phyloP scores from a whole-genome alignment of 2,888 invertebrate genomes.

The Andrena hattorfiana region DNA sequence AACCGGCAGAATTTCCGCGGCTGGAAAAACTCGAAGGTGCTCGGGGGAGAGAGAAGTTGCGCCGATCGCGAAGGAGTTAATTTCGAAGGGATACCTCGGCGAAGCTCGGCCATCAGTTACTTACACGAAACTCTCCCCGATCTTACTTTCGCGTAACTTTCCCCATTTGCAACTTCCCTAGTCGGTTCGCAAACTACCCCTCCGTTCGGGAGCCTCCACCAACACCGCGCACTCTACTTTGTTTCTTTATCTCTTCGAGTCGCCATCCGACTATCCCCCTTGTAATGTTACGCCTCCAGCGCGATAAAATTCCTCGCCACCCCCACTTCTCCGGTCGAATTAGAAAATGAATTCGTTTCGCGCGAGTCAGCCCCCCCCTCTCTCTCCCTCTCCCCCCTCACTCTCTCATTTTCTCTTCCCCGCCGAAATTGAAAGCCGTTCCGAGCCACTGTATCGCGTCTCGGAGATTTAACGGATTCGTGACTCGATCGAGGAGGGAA shows the following conservation, averaged over 20 bases:
- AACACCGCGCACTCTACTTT: neutral
- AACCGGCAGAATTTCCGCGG: conserved; percentile 7
- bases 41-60: conserved; percentile 9
- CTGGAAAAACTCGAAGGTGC: conserved; percentile 1
- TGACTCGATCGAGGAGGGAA: neutral
- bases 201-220: neutral
- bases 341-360: neutral
- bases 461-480: neutral
- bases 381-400: neutral
- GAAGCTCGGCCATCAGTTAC: conserved; percentile 59
- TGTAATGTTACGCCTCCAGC: conserved; percentile 26
- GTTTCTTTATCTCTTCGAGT: conserved; percentile 29
- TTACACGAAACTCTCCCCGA: conserved; percentile 54
- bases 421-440: neutral
- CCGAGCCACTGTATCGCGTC: neutral
- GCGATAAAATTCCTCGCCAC: conserved; percentile 4
- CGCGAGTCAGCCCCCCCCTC: neutral
- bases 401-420: neutral
- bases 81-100: conserved; percentile 56
- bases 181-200: conserved; percentile 21
- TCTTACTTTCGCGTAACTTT: conserved; percentile 60
- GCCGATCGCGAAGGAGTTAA: conserved; percentile 41
- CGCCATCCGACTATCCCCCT: neutral
- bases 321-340: neutral
- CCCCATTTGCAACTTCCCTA: conserved; percentile 65